These are phyloP conservation scores for Gymnocheta viridis DNA, from an alignment of 2,888 invertebrate species.

Conservation along the genomic window DNA sequence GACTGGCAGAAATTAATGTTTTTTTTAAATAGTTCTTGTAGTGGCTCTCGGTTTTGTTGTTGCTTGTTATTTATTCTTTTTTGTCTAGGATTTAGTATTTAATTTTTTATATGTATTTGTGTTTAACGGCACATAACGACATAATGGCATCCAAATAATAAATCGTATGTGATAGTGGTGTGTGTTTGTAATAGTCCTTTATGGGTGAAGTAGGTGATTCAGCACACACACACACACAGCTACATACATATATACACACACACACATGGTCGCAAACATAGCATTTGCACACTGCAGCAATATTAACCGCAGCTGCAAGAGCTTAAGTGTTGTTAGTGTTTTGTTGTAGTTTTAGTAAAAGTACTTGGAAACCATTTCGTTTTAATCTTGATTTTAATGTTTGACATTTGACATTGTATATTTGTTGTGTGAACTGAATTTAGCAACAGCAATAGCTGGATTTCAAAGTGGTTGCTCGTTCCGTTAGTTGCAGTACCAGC, in stretches of 20 bases:
- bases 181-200: conserved; percentile 14
- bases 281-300: not conserved
- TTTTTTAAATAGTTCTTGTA: not conserved
- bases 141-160: conserved; percentile 58
- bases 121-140: conserved; percentile 49
- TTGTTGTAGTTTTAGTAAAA: conserved; percentile 35
- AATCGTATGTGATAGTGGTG: not conserved
- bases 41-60: not conserved
- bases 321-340: conserved; percentile 20
- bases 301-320: conserved; percentile 14
- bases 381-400: conserved; percentile 61
- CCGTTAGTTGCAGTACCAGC: conserved; percentile 6
- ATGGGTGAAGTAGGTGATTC: conserved; percentile 6
- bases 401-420: conserved; percentile 66
- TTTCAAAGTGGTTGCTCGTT: not conserved
- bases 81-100: conserved; percentile 23
- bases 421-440: conserved; percentile 27
- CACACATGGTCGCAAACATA: not conserved
- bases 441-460: conserved; percentile 1
- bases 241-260: not conserved
- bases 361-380: conserved; percentile 41
- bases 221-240: not conserved
- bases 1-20: conserved; percentile 15
- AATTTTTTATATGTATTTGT: conserved; percentile 34
- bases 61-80: not conserved